These are phyloP conservation scores for Trisateles emortualis DNA, from an alignment of 2,888 invertebrate genomes.

Conservation along the genomic window DNA sequence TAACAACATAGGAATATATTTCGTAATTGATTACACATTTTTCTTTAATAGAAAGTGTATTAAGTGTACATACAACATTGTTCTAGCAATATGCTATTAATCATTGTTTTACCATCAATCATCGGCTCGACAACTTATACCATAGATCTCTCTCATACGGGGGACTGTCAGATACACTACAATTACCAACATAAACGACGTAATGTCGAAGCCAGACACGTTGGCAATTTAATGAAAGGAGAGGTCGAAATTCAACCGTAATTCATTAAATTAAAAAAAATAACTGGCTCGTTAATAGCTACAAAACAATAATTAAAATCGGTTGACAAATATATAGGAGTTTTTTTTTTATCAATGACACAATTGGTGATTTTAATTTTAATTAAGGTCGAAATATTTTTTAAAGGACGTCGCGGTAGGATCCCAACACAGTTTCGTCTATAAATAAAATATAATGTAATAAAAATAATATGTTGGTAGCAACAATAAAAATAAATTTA, in stretches of 20 bases:
- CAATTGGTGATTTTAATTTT: too few relatives aligned
- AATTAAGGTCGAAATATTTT: too few relatives aligned
- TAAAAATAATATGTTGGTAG: too few relatives aligned
- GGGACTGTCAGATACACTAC: background rate
- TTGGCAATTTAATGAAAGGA: background rate
- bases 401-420: too few relatives aligned
- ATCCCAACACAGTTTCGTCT: too few relatives aligned
- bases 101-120: slow-evolving; percentile 17
- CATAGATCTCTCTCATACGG: background rate
- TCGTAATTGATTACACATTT: slow-evolving; percentile 20
- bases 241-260: background rate
- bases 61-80: slow-evolving; percentile 10
- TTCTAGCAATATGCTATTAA: slow-evolving; percentile 8
- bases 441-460: too few relatives aligned
- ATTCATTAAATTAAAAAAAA: too few relatives aligned
- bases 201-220: background rate
- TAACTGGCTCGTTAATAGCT: too few relatives aligned
- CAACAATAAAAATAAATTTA: too few relatives aligned
- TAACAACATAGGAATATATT: slow-evolving; percentile 29
- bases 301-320: too few relatives aligned
- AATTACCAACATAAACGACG: background rate
- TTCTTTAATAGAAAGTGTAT: slow-evolving; percentile 31
- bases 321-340: too few relatives aligned
- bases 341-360: too few relatives aligned
- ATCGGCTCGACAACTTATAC: slow-evolving; percentile 6